Evolutionary conservation across 2,113 vertebrate genomes (phyloP).

Genomic region (Microcebus lehilahytsara): DNA sequence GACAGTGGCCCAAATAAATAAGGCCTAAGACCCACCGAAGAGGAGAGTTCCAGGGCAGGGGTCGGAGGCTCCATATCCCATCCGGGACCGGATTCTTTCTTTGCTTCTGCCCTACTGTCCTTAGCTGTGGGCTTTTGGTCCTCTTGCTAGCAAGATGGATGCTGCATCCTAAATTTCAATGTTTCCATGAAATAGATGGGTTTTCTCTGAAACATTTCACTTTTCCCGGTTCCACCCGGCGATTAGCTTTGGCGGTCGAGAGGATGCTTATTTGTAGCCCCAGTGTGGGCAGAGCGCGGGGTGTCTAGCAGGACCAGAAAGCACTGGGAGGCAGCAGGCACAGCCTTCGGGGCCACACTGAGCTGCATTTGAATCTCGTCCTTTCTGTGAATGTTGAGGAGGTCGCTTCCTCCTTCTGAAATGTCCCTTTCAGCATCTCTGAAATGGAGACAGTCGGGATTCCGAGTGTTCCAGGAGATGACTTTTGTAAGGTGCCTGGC

Average conservation of each 20-base stretch:
- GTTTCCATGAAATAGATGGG: background rate
- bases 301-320: background rate
- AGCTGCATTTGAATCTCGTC: background rate
- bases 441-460: background rate
- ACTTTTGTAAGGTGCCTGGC: background rate
- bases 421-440: background rate
- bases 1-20: background rate
- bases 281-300: background rate
- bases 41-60: background rate
- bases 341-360: background rate
- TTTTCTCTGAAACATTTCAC: background rate
- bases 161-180: background rate
- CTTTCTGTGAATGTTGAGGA: background rate
- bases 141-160: background rate
- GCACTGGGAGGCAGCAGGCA: background rate
- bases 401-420: background rate
- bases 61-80: accelerated
- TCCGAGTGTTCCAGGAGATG: background rate
- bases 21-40: background rate
- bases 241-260: background rate
- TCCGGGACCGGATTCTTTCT: accelerated
- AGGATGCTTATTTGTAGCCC: background rate
- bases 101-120: background rate
- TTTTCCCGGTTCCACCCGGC: background rate
- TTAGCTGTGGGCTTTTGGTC: background rate